Evolutionary conservation across 1,140 invertebrate genomes (phyloP).

Genomic region (Oedothorax gibbosus): DNA sequence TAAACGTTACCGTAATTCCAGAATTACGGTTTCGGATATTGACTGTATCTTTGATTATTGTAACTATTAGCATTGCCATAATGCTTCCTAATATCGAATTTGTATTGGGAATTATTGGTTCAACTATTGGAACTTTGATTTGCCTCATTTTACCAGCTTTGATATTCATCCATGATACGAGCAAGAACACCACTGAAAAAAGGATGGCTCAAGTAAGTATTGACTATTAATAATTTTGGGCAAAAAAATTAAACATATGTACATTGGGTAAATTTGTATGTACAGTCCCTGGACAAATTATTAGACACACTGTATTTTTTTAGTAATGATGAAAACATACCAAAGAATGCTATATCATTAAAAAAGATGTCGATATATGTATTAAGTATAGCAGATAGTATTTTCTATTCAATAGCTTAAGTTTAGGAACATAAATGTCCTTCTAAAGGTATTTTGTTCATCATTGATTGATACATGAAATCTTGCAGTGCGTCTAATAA

Average conservation of each 20-base stretch:
- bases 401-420: too few species aligned
- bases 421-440: too few species aligned
- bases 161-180: conserved; percentile 72
- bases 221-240: not conserved
- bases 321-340: too few species aligned
- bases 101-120: conserved; percentile 90
- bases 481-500: too few species aligned
- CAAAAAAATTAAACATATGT: too few species aligned
- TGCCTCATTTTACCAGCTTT: conserved; percentile 91
- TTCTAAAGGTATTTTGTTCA: too few species aligned
- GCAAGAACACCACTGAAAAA: conserved; percentile 69
- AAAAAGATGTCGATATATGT: too few species aligned
- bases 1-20: conserved; percentile 62
- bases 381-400: too few species aligned
- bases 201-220: conserved; percentile 69
- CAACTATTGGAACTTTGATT: conserved; percentile 94
- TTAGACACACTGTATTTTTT: too few species aligned
- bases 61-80: conserved; percentile 69
- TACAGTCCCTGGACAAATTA: too few species aligned
- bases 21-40: conserved; percentile 64
- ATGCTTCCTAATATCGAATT: conserved; percentile 91
- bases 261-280: not conserved
- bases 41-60: conserved; percentile 63
- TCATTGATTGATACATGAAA: too few species aligned
- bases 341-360: too few species aligned